Percentiles rank a stretch among this genome's conserved stretches.
Evolutionary conservation across 2,888 invertebrate genomes (phyloP).

Genomic region (Vannuccia rotundouncinata): DNA sequence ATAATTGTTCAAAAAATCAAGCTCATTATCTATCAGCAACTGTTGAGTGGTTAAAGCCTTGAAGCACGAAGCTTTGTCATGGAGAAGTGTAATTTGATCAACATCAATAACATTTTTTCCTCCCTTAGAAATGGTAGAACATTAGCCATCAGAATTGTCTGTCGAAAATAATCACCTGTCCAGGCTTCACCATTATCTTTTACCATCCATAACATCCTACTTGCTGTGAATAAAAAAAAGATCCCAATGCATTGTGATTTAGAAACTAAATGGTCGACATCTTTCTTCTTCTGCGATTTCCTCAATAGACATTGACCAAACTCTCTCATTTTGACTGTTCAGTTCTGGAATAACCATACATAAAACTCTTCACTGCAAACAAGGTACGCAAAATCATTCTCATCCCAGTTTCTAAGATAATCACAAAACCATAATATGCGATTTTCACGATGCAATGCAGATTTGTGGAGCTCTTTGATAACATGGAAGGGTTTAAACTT

Average conservation of each 20-base stretch:
- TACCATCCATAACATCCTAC: constrained; percentile 4
- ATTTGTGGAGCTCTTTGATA: too few species aligned
- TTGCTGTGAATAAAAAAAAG: constrained; percentile 20
- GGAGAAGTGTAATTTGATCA: not conserved
- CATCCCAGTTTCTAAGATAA: too few species aligned
- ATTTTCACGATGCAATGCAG: too few species aligned
- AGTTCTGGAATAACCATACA: not conserved
- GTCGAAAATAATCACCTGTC: not conserved
- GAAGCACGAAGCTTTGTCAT: constrained; percentile 15
- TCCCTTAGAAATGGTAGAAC: not conserved
- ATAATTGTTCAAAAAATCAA: constrained; percentile 9
- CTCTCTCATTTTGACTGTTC: not conserved
- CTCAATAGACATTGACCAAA: too few species aligned
- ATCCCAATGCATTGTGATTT: constrained; percentile 17
- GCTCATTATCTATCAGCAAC: constrained; percentile 16
- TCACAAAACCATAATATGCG: too few species aligned
- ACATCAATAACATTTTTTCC: not conserved
- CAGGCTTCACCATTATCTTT: not conserved
- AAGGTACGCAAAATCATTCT: not conserved
- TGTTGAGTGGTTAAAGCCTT: constrained; percentile 4
- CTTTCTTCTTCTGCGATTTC: not conserved
- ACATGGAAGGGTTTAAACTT: too few species aligned
- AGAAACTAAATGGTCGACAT: not conserved
- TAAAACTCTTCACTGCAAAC: not conserved
- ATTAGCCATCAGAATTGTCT: not conserved